Percentiles rank a stretch among this genome's conserved stretches.
Conservation (phyloP, 2,888 invertebrate genomes). For the Euclidia mi region DNA sequence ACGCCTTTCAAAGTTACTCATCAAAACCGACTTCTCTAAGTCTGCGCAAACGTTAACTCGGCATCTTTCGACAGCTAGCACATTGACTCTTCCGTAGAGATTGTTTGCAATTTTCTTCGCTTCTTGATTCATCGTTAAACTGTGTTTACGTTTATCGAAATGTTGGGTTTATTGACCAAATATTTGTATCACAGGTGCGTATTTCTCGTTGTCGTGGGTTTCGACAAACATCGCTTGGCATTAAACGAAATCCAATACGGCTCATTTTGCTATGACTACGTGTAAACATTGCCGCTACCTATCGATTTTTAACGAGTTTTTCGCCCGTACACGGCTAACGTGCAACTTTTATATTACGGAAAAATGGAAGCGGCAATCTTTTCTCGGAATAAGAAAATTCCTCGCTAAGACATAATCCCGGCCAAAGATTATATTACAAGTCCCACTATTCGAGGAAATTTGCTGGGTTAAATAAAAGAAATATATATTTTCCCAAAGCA, state of each 20-base stretch:
- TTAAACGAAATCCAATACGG: slow-evolving; percentile 72
- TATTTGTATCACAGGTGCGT: slow-evolving; percentile 69
- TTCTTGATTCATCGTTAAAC: slow-evolving; percentile 71
- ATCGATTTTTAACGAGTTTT: slow-evolving; percentile 76
- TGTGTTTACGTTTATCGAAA: slow-evolving; percentile 43
- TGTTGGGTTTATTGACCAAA: slow-evolving; percentile 66
- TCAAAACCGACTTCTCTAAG: slow-evolving; percentile 71
- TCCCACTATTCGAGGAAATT: slow-evolving; percentile 4
- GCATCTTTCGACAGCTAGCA: slow-evolving; percentile 81
- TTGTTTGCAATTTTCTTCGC: slow-evolving; percentile 75
- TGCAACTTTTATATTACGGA: slow-evolving; percentile 38
- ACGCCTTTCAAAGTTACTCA: slow-evolving; percentile 64
- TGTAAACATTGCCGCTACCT: slow-evolving; percentile 69
- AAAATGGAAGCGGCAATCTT: slow-evolving; percentile 39
- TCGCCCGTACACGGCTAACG: slow-evolving; percentile 36
- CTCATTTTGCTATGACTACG: slow-evolving; percentile 79
- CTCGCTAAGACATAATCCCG: slow-evolving; percentile 30
- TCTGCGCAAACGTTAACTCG: slow-evolving; percentile 75
- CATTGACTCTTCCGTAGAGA: slow-evolving; percentile 84
- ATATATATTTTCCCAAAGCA: not conserved
- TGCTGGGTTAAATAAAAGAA: no score
- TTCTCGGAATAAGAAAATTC: slow-evolving; percentile 27
- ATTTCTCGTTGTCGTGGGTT: slow-evolving; percentile 70
- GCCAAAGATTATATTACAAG: slow-evolving; percentile 1
- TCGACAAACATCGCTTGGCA: slow-evolving; percentile 69